Percentiles rank a stretch among this genome's conserved stretches.
Evolutionary conservation across 1,140 invertebrate species (phyloP).

Genomic region (Habropoda laboriosa): DNA sequence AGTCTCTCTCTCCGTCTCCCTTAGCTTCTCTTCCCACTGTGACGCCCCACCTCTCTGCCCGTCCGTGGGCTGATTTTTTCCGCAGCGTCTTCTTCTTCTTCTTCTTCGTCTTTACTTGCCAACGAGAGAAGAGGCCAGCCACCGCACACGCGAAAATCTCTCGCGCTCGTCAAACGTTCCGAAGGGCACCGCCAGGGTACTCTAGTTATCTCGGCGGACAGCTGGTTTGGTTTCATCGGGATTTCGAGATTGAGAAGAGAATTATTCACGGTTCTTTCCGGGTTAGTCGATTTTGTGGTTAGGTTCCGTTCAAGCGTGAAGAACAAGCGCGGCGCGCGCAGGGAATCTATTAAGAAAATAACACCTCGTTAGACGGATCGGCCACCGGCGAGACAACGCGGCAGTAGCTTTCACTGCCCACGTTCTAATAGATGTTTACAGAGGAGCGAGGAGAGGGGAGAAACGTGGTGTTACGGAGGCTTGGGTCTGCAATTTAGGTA

Average conservation of each 20-base stretch:
- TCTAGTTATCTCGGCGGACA: constrained; percentile 50
- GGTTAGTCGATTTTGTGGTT: too few relatives aligned
- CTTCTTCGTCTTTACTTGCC: too few relatives aligned
- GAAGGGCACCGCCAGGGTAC: constrained; percentile 41
- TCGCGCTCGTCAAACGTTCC: constrained; percentile 48
- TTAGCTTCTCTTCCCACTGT: not conserved
- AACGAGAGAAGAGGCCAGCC: too few relatives aligned
- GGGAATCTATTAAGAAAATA: constrained; percentile 64
- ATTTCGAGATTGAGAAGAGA: not conserved
- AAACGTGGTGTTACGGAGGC: constrained; percentile 11
- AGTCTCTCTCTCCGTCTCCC: constrained; percentile 39
- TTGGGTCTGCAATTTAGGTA: constrained; percentile 31
- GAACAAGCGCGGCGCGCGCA: not conserved
- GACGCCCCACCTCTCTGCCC: not conserved
- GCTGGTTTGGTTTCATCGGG: not conserved
- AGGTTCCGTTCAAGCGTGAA: not conserved
- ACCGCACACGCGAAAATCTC: constrained; percentile 21
- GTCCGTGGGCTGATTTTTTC: constrained; percentile 15
- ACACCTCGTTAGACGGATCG: constrained; percentile 51
- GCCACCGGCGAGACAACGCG: constrained; percentile 40
- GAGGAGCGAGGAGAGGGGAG: not conserved
- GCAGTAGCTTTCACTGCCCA: constrained; percentile 40
- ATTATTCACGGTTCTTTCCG: too few relatives aligned
- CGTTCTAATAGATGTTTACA: constrained; percentile 63
- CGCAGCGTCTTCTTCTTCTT: constrained; percentile 16